These are phyloP conservation scores for Alsophila aescularia DNA, from an alignment of 2,888 invertebrate species.

Conservation along the genomic window DNA sequence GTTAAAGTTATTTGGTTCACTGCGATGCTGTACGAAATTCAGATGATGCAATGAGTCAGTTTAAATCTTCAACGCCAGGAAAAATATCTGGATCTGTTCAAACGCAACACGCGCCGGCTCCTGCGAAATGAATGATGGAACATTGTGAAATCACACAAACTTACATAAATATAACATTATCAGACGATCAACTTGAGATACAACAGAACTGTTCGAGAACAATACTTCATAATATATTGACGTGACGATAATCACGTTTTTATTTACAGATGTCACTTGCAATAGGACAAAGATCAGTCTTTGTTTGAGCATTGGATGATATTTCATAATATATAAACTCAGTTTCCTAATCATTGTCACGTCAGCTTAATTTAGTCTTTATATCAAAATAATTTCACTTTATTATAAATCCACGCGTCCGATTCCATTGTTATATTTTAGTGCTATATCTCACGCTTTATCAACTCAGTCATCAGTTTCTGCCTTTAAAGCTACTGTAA, in stretches of 20 bases:
- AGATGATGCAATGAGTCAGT: slow-evolving; percentile 3
- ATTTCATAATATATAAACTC: slow-evolving; percentile 23
- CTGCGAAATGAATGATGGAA: slow-evolving; percentile 27
- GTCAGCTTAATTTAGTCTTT: slow-evolving; percentile 8
- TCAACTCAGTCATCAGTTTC: neutral
- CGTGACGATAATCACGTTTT: slow-evolving; percentile 38
- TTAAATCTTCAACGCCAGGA: slow-evolving; percentile 1
- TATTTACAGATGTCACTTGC: slow-evolving; percentile 22
- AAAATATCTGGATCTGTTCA: slow-evolving; percentile 2
- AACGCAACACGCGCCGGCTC: slow-evolving; percentile 11
- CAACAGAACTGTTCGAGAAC: slow-evolving; percentile 24
- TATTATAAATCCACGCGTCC: neutral
- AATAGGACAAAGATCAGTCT: slow-evolving; percentile 38
- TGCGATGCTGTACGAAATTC: neutral
- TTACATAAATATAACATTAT: slow-evolving; percentile 29
- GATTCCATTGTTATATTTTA: neutral
- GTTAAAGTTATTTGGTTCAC: neutral
- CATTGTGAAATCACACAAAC: slow-evolving; percentile 30
- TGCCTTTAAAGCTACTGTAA: neutral
- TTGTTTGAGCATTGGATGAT: slow-evolving; percentile 36
- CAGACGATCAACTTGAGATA: slow-evolving; percentile 25
- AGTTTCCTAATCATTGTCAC: slow-evolving; percentile 6
- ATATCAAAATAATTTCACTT: neutral
- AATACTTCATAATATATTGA: slow-evolving; percentile 29
- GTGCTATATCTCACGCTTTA: neutral